These are phyloP conservation scores for Coreius guichenoti DNA, from an alignment of 2,797 vertebrate genomes.

Conservation along the genomic window DNA sequence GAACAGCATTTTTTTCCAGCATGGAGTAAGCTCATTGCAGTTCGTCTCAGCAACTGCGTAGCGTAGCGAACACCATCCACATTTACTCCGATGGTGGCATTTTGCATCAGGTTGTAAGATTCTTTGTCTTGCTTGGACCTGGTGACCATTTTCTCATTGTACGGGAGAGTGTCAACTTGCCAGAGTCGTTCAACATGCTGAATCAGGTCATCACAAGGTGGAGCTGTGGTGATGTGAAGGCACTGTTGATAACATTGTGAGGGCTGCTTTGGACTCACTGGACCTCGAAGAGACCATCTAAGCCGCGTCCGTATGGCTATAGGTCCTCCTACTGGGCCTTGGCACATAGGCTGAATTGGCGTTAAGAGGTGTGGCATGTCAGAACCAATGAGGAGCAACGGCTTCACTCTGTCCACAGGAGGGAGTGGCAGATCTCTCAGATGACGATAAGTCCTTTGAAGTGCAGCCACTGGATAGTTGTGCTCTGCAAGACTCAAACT, in stretches of 20 bases:
- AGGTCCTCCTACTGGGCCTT: conserved; percentile 9
- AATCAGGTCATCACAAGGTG: neutral
- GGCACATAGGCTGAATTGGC: conserved; percentile 21
- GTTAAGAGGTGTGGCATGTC: conserved; percentile 51
- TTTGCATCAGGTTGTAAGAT: too few species aligned
- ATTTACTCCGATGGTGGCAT: neutral
- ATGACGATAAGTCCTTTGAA: neutral
- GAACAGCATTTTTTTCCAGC: too few species aligned
- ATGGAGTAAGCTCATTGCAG: too few species aligned
- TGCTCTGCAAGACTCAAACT: conserved; percentile 4
- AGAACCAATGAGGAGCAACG: conserved; percentile 46
- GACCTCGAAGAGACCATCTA: conserved; percentile 47
- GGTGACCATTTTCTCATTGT: too few species aligned
- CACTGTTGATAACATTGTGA: conserved; percentile 23
- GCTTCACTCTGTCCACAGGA: conserved; percentile 36
- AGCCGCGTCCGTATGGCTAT: conserved; percentile 38
- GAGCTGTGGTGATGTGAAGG: conserved; percentile 2
- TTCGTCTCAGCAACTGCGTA: neutral
- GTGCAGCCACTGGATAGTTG: conserved; percentile 23
- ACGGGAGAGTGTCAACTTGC: neutral
- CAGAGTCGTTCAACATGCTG: conserved; percentile 36
- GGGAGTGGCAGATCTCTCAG: neutral
- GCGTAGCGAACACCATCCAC: conserved; percentile 4
- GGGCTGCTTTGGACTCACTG: neutral
- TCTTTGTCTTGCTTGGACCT: conserved; percentile 45